Evolutionary conservation across 1,140 invertebrate species (phyloP), one percentile per base, ranked within the genome.

Genomic region (Maniola jurtina): DNA sequence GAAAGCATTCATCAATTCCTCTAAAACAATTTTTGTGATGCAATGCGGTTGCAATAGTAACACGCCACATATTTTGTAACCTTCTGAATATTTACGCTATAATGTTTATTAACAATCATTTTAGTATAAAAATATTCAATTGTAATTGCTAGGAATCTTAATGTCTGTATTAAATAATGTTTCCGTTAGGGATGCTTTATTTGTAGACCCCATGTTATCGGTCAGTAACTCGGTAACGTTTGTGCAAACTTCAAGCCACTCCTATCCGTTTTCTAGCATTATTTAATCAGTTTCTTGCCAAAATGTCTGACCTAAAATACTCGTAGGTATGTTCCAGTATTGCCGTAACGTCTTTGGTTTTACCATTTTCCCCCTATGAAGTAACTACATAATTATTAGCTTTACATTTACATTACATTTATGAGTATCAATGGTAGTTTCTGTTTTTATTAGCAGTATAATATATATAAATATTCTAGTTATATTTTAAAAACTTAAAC

Each of bases 191-290:
- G 35, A 56, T 42, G 35, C 45, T 38, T 40, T 65, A 55, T 68
- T 68, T 48, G 52, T 50, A 63, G 55, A 62, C 42, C 47, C 48
- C 13, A 14, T 36, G 63, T 59, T 73, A 73, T 82, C 80, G 68
- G 70, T 14, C 72, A 61, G 63, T 59, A 14, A 59, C 66, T 25
- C 25, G 4, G 25, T 25, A 25, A 25, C 25, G 25, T 25, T 25
- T 25, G 14, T 61, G 64, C 67, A 68, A 69, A 69, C 66, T 64
- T 65, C 66, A 61, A 70, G 72, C 71, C 80, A 63, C 70, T 68
- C 74, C 73, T 58, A 71, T 71, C 56, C 61, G 50, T 25, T 66
- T 60, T 16, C 50, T 55, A 34, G 25, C 25, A 34, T 55, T n/a
- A 34, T 34, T 11, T 34, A 55, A 34, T 55, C 52, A n/a, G 25